phyloP scores from a whole-genome alignment of 37 sponge, comb jelly and placozoan genomes.

The Spongilla lacustris region DNA sequence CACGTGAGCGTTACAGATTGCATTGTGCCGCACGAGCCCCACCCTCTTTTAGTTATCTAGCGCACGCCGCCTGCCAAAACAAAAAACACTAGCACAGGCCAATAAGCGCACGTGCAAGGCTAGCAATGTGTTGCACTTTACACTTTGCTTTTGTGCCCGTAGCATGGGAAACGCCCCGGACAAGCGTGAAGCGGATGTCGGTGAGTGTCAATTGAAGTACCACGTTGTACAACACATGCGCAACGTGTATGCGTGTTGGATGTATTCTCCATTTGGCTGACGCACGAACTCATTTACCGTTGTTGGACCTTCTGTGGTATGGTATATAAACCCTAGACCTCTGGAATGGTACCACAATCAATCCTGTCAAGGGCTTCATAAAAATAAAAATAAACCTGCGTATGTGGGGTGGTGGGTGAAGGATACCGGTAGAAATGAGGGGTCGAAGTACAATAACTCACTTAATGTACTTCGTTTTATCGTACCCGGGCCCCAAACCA shows the following conservation, averaged over 20 bases:
- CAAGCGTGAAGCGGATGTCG: constrained; percentile 13
- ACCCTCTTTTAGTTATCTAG: not conserved
- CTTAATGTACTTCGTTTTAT: not conserved
- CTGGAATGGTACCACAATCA: no score
- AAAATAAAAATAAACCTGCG: no score
- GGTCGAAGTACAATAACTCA: not conserved
- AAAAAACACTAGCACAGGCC: not conserved
- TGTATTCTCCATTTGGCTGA: no score
- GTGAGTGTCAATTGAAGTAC: not conserved
- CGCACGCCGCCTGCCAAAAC: not conserved
- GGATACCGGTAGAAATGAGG: no score
- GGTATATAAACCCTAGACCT: no score
- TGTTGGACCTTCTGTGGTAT: not conserved
- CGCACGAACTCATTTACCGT: no score
- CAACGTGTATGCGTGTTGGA: no score
- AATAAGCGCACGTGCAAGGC: not conserved
- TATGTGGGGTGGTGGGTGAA: no score
- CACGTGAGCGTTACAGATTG: no score
- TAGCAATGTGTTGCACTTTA: not conserved
- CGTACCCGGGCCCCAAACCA: not conserved
- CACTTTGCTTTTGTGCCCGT: not conserved
- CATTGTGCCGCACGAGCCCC: not conserved
- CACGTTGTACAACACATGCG: not conserved
- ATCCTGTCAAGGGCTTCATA: not conserved
- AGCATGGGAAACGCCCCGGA: constrained; percentile 34